Conservation (phyloP, 2,113 vertebrate species). For the cat (Felis catus) region DNA sequence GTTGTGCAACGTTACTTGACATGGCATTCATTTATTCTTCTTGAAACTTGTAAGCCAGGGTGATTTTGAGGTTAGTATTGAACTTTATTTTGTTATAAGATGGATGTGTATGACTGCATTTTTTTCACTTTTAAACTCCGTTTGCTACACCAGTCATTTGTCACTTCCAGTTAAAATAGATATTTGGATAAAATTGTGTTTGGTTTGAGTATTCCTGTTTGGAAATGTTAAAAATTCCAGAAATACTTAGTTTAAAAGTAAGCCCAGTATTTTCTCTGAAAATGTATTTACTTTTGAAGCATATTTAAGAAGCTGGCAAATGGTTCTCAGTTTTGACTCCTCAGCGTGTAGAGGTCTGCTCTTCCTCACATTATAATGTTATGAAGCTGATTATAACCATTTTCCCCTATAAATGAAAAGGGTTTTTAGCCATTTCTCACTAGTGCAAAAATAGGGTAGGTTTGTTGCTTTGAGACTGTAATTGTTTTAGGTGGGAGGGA, state of each 20-base stretch:
- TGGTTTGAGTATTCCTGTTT: constrained; percentile 30
- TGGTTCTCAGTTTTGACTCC: background rate
- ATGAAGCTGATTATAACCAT: background rate
- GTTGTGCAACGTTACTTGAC: background rate
- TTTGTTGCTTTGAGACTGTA: constrained; percentile 32
- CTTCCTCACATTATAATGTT: background rate
- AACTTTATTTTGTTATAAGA: constrained; percentile 37
- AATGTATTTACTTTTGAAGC: constrained; percentile 21
- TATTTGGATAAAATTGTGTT: constrained; percentile 36
- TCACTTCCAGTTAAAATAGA: constrained; percentile 9
- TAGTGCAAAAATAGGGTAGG: constrained; percentile 12
- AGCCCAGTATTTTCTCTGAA: background rate
- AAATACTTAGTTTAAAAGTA: constrained; percentile 47
- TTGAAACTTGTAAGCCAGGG: background rate
- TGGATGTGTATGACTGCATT: background rate
- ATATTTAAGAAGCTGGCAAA: background rate
- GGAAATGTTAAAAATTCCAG: constrained; percentile 40
- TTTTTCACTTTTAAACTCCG: constrained; percentile 10
- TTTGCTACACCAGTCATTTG: background rate
- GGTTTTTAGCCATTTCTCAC: constrained; percentile 28
- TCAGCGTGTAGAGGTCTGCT: background rate
- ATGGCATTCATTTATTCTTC: constrained; percentile 33
- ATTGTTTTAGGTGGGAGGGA: constrained; percentile 1
- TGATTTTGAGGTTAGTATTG: constrained; percentile 33
- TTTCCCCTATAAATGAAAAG: background rate